Percentiles rank a stretch among this genome's conserved stretches.
Conservation (phyloP, 2,888 invertebrate species). For the Caenorhabditis afra region DNA sequence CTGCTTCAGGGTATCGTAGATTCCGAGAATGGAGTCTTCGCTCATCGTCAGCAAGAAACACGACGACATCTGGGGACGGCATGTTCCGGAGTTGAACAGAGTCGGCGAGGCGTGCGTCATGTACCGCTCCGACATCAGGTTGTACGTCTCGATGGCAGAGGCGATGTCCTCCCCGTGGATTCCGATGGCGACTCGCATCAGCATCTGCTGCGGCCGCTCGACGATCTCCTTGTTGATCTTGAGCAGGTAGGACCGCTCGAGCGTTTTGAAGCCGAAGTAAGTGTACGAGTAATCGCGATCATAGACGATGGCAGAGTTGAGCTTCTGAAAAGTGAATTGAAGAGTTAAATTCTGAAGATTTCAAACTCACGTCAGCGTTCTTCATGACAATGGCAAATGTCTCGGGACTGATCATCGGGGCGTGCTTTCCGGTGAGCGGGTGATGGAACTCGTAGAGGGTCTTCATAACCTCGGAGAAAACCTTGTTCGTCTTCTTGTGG, state of each 20-base stretch:
- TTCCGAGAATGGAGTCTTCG: slow-evolving; percentile 86
- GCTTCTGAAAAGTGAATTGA: slow-evolving; percentile 81
- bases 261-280: slow-evolving; percentile 99
- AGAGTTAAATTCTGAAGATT: background rate
- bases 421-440: slow-evolving; percentile 86
- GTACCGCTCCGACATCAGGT: slow-evolving; percentile 92
- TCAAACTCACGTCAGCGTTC: slow-evolving; percentile 87
- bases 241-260: slow-evolving; percentile 94
- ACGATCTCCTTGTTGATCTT: slow-evolving; percentile 90
- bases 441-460: slow-evolving; percentile 88
- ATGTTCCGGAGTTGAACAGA: slow-evolving; percentile 94
- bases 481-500: slow-evolving; percentile 96
- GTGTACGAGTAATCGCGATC: slow-evolving; percentile 97
- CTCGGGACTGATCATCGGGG: slow-evolving; percentile 91
- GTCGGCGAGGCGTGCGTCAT: slow-evolving; percentile 99
- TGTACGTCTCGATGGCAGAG: slow-evolving; percentile 94
- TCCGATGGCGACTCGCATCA: slow-evolving; percentile 97
- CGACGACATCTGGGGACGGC: slow-evolving; percentile 90
- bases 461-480: slow-evolving; percentile 87
- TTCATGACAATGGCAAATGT: slow-evolving; percentile 89
- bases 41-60: slow-evolving; percentile 95
- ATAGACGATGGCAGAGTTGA: slow-evolving; percentile 96
- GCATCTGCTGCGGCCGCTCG: slow-evolving; percentile 97
- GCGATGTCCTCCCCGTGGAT: slow-evolving; percentile 96
- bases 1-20: slow-evolving; percentile 78